Percentiles rank a stretch among this genome's conserved stretches.
Evolutionary conservation across 2,113 vertebrate genomes (phyloP).

Genomic region (Circaetus gallicus): DNA sequence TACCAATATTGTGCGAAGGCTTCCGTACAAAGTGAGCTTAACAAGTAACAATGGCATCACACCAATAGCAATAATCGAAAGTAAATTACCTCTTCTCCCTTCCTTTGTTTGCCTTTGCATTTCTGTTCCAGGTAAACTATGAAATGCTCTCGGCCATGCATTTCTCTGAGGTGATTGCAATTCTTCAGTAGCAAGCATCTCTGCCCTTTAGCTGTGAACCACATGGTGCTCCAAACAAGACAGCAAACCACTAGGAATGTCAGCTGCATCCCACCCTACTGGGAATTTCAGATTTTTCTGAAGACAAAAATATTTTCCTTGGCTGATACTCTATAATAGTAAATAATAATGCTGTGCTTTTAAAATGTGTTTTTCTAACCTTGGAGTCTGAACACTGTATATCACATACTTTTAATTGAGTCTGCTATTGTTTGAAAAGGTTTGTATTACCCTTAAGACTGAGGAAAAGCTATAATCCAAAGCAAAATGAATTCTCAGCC

Average conservation of each 20-base stretch:
- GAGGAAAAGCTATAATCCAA: not conserved
- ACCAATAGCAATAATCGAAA: not conserved
- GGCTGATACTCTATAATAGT: not conserved
- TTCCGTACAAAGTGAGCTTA: not conserved
- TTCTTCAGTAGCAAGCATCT: not conserved
- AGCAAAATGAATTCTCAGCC: not conserved
- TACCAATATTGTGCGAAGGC: not conserved
- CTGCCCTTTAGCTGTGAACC: not conserved
- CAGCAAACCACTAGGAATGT: not conserved
- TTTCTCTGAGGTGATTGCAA: not conserved
- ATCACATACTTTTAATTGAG: not conserved
- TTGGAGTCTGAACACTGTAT: not conserved
- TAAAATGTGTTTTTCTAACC: not conserved
- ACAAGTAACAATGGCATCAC: not conserved
- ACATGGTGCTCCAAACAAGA: not conserved
- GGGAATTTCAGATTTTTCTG: not conserved
- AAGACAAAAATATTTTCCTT: slow-evolving; percentile 21
- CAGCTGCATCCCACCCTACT: not conserved
- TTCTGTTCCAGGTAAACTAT: not conserved
- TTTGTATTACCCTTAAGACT: not conserved
- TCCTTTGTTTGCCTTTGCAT: not conserved
- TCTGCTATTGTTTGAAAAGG: not conserved
- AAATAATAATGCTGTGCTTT: not conserved
- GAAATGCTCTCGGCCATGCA: not conserved
- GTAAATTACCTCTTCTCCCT: not conserved